Base-by-base conservation (phyloP, 2,113 vertebrate genomes). In the Egretta garzetta region DNA sequence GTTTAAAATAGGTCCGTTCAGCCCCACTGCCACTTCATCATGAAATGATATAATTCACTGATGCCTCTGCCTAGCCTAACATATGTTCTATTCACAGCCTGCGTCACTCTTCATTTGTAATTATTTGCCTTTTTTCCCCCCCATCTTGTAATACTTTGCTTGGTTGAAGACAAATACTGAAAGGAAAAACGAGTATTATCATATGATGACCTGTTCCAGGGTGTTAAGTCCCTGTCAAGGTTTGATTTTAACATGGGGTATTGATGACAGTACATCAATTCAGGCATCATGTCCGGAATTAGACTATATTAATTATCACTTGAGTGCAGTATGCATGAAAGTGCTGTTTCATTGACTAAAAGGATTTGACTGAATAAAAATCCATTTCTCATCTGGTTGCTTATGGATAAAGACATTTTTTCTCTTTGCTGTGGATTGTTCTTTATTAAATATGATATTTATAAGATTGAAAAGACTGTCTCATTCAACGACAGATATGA, bases 51-150 rank as follows among this genome's bases (percentile, higher is more conserved):
- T 98, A 98, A 99, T 98, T 98, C 98, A 98, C 98, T 96, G 98
- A 98, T 97, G 98, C 98, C 96, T 98, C 98, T 98, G 98, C 98
- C 97, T 97, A 98, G 98, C 97, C 98, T 97, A 98, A 99, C 99
- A 99, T 99, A 99, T 99, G 99, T 98, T 99, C 98, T 98, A 98
- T 98, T 99, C 98, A 98, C 99, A 99, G 99, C 98, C 98, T 91
- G 95, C 93, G 98, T 99, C 99, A 99, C 98, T 99, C 99, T 99
- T 99, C 98, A 99, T 99, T 99, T 99, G 98, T 98, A 99, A 99
- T 99, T 99, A 98, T 98, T 99, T 99, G 98, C 96, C 92, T 95
- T 98, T 96, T 97, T 97, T 98, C 32, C 94, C 95, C 98, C 97
- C 97, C 98, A 96, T 97, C 98, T 98, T 97, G 98, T 98, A 99